Base-by-base conservation (phyloP, 2,888 invertebrate genomes). In the Drosophila emarginata region DNA sequence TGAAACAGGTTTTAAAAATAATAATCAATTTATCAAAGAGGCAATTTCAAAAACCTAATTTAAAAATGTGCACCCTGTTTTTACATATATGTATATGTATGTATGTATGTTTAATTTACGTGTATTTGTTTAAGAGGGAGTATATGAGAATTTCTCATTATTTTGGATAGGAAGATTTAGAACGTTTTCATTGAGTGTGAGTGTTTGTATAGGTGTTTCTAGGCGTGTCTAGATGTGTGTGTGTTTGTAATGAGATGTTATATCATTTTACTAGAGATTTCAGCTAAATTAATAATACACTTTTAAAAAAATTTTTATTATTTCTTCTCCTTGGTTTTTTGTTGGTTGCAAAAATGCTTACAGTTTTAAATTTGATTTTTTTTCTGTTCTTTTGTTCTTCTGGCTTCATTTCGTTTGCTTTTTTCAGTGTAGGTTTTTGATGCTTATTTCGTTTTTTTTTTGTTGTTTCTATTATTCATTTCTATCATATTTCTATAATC, bases 221-320 rank as follows among this genome's bases (percentile, higher is more conserved):
- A 28, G n/a, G 14, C 4, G 14, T 67, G 50, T n/a, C n/a, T n/a
- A n/a, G n/a, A n/a, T 62, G 15, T 69, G 39, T 64, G 39, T 62
- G 40, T 32, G 39, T 63, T 58, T 64, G 51, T 39, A 11, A 40
- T 61, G 45, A 45, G 21, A 45, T 73, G 63, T 71, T 57, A 9
- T 32, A 32, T 32, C 69, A 74, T 72, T 81, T 87, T 77, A 56
- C 87, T 87, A 82, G 77, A 81, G 78, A 87, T 85, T 82, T 82
- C 85, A 74, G 83, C 86, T 88, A 88, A 82, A 86, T 73, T 82
- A 78, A 68, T 79, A 71, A 78, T 78, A 85, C 73, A 85, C 74
- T 72, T 77, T 78, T 72, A 85, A 87, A 81, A 87, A 87, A 87
- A 82, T 70, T 79, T 80, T 75, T 71, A 76, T 79, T 77, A 70